Evolutionary conservation across 1,140 invertebrate species (phyloP).

Genomic region (Diploscapter pachys): DNA sequence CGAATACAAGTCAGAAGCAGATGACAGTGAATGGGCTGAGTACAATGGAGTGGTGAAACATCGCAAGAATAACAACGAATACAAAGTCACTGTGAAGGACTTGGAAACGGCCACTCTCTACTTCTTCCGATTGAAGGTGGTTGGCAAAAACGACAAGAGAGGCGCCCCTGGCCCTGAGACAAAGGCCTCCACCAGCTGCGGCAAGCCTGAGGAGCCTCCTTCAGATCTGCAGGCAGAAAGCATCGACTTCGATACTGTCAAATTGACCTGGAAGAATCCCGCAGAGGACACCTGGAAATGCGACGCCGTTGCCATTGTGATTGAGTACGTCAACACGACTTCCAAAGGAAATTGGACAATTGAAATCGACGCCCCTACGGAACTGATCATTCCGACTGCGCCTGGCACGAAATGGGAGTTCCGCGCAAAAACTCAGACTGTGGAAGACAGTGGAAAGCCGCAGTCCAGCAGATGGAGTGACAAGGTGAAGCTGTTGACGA

Average conservation of each 20-base stretch:
- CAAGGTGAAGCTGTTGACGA: slow-evolving; percentile 46
- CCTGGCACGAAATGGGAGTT: slow-evolving; percentile 54
- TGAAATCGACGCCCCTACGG: slow-evolving; percentile 35
- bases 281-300: slow-evolving; percentile 56
- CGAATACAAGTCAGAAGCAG: slow-evolving; percentile 57
- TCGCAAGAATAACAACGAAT: slow-evolving; percentile 43
- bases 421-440: slow-evolving; percentile 57
- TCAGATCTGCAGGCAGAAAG: slow-evolving; percentile 51
- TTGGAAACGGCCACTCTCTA: slow-evolving; percentile 54
- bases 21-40: slow-evolving; percentile 50
- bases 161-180: slow-evolving; percentile 55
- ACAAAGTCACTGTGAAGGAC: slow-evolving; percentile 50
- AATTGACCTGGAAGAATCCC: slow-evolving; percentile 51
- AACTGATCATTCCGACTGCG: slow-evolving; percentile 33
- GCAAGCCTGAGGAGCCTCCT: slow-evolving; percentile 55
- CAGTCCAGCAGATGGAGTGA: slow-evolving; percentile 51
- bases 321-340: slow-evolving; percentile 48
- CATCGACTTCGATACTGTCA: slow-evolving; percentile 50
- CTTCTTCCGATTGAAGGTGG: slow-evolving; percentile 57
- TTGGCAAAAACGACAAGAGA: slow-evolving; percentile 58
- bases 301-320: slow-evolving; percentile 52
- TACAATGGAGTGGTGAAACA: slow-evolving; percentile 54
- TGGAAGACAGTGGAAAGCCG: slow-evolving; percentile 52
- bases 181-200: slow-evolving; percentile 54
- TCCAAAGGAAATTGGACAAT: slow-evolving; percentile 31